phyloP scores from a whole-genome alignment of 1,140 invertebrate species.

The Pemphigus obesinymphae region DNA sequence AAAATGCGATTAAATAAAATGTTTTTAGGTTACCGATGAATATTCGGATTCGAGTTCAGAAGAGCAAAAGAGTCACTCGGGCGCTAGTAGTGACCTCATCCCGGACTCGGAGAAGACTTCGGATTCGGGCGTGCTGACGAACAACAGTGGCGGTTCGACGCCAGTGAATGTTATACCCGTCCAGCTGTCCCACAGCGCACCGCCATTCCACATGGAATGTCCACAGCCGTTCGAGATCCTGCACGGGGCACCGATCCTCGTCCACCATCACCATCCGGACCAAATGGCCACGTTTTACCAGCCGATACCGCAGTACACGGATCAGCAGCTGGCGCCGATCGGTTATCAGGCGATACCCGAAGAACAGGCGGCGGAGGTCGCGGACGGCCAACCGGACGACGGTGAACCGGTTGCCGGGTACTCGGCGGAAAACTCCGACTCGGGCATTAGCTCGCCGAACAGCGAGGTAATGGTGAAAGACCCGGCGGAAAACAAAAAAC shows the following conservation, averaged over 20 bases:
- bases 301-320: conserved; percentile 23
- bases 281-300: conserved; percentile 3
- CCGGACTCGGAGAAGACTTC: conserved; percentile 46
- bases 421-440: conserved; percentile 30
- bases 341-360: conserved; percentile 16
- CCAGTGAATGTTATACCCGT: conserved; percentile 42
- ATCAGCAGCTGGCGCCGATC: background rate
- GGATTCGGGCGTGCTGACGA: conserved; percentile 46
- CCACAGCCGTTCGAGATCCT: background rate
- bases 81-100: conserved; percentile 46
- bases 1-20: background rate
- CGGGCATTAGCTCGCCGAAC: conserved; percentile 23
- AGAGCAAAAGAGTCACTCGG: conserved; percentile 46
- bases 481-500: background rate
- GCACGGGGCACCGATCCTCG: background rate
- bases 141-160: conserved; percentile 45
- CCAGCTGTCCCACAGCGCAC: conserved; percentile 3
- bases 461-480: conserved; percentile 24
- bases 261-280: background rate
- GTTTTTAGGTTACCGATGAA: conserved; percentile 46
- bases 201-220: conserved; percentile 32
- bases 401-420: background rate
- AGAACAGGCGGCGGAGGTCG: background rate
- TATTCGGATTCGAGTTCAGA: conserved; percentile 47
- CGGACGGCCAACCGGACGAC: background rate